phyloP scores from a whole-genome alignment of 2,888 invertebrate species.

The Nymphalis urticae region DNA sequence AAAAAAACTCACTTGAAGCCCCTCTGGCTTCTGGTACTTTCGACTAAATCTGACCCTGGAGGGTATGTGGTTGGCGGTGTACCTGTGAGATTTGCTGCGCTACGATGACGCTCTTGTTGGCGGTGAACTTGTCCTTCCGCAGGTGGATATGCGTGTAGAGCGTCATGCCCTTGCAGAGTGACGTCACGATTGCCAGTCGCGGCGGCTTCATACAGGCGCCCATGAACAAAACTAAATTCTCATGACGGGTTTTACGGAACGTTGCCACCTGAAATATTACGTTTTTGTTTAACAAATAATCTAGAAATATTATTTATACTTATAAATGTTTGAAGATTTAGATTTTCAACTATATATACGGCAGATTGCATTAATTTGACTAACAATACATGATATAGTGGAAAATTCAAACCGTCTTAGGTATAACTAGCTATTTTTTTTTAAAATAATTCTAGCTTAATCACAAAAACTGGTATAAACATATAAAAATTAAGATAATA shows the following conservation, averaged over 20 bases:
- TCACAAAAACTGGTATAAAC: too few species aligned
- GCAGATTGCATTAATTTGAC: too few species aligned
- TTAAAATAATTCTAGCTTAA: too few species aligned
- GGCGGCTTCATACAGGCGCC: conserved; percentile 99
- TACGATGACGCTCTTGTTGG: conserved; percentile 94
- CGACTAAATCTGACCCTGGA: background rate
- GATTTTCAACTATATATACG: too few species aligned
- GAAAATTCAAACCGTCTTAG: too few species aligned
- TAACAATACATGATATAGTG: too few species aligned
- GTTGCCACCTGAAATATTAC: conserved; percentile 87
- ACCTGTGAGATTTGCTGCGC: conserved; percentile 99
- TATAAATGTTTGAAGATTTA: too few species aligned
- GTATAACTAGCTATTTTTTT: too few species aligned
- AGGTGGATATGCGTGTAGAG: conserved; percentile 96
- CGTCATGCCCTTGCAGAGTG: conserved; percentile 97
- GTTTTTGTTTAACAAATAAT: background rate
- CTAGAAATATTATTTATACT: too few species aligned
- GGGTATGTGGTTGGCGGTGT: background rate
- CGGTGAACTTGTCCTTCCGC: conserved; percentile 95
- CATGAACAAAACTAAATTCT: conserved; percentile 99
- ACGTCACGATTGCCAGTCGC: conserved; percentile 97
- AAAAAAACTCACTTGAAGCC: too few species aligned
- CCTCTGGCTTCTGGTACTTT: too few species aligned
- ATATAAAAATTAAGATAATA: too few species aligned
- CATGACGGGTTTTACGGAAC: conserved; percentile 98